phyloP scores from a whole-genome alignment of 2,113 vertebrate species.

The Mungos mungo region DNA sequence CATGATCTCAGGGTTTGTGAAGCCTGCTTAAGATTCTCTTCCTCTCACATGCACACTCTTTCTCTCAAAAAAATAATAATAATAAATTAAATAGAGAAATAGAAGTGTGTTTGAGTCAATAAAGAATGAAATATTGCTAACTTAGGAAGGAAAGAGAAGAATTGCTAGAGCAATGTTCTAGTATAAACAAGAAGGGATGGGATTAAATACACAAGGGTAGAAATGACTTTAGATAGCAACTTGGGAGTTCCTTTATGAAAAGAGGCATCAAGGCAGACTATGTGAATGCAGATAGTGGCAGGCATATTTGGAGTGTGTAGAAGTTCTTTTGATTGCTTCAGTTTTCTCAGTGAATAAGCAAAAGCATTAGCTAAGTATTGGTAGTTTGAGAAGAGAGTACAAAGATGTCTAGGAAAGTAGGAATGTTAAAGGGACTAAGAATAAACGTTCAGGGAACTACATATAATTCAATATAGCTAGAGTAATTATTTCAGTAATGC shows the following conservation, averaged over 20 bases:
- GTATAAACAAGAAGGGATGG: not conserved
- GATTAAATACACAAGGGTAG: not conserved
- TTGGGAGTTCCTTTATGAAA: slow-evolving; percentile 17
- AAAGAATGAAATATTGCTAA: slow-evolving; percentile 33
- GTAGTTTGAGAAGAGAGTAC: not conserved
- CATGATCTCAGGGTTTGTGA: no score
- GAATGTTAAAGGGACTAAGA: not conserved
- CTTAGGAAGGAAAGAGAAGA: not conserved
- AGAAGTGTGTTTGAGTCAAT: not conserved
- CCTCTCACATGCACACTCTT: no score
- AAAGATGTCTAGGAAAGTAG: not conserved
- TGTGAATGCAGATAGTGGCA: not conserved
- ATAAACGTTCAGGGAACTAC: not conserved
- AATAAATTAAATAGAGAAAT: not conserved
- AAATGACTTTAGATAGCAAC: slow-evolving; percentile 24
- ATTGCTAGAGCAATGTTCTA: not conserved
- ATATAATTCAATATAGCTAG: not conserved
- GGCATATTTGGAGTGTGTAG: not conserved
- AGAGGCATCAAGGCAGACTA: not conserved
- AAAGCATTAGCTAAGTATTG: not conserved
- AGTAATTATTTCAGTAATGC: slow-evolving; percentile 11
- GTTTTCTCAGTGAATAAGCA: slow-evolving; percentile 29
- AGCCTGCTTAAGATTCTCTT: no score
- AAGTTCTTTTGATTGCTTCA: not conserved
- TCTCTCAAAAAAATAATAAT: no score